phyloP scores from a whole-genome alignment of 1,140 invertebrate genomes.

The Scaptomyza graminum region DNA sequence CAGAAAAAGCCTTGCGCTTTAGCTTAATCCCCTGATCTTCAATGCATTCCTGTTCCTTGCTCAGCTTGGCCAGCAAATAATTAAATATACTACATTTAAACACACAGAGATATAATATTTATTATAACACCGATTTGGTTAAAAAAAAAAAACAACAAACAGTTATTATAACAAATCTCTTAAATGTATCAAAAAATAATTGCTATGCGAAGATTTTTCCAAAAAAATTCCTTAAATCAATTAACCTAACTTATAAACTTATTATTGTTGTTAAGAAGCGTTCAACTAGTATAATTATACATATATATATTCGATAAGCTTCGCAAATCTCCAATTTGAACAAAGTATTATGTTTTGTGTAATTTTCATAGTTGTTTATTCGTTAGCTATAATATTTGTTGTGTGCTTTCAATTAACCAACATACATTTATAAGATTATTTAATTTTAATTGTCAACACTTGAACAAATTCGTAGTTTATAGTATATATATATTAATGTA shows the following conservation, averaged over 20 bases:
- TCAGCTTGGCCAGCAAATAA: not conserved
- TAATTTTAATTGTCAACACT: slow-evolving; percentile 31
- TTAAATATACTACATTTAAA: not conserved
- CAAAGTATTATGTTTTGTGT: slow-evolving; percentile 71
- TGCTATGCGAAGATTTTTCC: too few relatives aligned
- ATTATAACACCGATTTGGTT: too few relatives aligned
- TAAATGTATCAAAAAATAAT: too few relatives aligned
- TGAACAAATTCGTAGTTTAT: slow-evolving; percentile 1
- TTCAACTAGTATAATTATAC: too few relatives aligned
- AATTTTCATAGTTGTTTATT: slow-evolving; percentile 52
- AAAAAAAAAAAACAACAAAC: too few relatives aligned
- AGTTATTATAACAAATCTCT: too few relatives aligned
- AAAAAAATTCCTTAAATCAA: too few relatives aligned
- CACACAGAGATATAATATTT: too few relatives aligned
- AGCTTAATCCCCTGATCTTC: slow-evolving; percentile 39
- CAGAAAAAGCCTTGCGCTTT: slow-evolving; percentile 4
- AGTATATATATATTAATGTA: too few relatives aligned
- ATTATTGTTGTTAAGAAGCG: too few relatives aligned
- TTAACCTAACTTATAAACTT: too few relatives aligned
- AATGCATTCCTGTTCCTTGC: slow-evolving; percentile 25
- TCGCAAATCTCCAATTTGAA: not conserved
- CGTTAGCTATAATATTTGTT: slow-evolving; percentile 45
- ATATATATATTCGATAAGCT: too few relatives aligned
- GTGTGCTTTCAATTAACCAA: slow-evolving; percentile 36
- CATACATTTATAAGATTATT: slow-evolving; percentile 32